Evolutionary conservation across 2,113 vertebrate species (phyloP).

Genomic region (Naja naja): DNA sequence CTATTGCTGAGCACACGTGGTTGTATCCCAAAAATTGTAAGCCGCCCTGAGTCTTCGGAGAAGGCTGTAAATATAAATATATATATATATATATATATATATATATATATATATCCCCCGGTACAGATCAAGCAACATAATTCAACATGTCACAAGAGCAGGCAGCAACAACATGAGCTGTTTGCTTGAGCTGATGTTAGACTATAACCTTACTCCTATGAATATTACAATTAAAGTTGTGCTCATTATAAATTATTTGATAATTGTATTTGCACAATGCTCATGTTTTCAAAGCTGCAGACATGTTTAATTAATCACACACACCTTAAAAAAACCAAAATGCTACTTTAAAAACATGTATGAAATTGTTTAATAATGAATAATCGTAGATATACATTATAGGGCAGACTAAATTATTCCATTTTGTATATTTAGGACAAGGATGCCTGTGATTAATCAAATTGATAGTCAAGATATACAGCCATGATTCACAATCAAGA

Average conservation of each 20-base stretch:
- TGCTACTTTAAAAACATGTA: background rate
- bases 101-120: background rate
- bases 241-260: no score
- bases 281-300: background rate
- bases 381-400: background rate
- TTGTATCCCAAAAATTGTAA: no score
- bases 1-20: no score
- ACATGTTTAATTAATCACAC: background rate
- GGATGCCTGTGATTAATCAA: background rate
- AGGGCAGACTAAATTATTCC: background rate
- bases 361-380: background rate
- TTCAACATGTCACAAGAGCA: background rate
- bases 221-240: background rate
- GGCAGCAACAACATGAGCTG: background rate
- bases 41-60: no score
- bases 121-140: background rate
- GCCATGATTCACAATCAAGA: background rate
- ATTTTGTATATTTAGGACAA: background rate
- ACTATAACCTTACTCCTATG: background rate
- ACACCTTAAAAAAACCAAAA: background rate
- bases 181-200: background rate
- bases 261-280: background rate
- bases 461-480: background rate
- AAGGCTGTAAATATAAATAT: no score
- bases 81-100: no score